A percentile compares a stretch with the other conserved stretches of the same genome.
Conservation (phyloP, 2,797 vertebrate genomes). For the Anniella stebbinsi region DNA sequence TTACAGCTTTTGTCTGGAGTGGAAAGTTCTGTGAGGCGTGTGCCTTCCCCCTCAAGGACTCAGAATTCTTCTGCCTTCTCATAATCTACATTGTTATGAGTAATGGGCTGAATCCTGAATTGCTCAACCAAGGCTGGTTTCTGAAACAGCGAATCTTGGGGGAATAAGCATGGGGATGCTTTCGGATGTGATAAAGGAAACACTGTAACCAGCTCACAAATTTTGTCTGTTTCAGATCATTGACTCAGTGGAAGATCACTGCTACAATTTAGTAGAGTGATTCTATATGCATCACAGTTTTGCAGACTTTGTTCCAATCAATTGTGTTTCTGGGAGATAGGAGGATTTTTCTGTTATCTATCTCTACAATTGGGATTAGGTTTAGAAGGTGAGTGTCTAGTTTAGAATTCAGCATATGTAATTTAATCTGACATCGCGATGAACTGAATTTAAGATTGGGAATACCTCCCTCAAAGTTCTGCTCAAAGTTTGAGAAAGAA, state of each 20-base stretch:
- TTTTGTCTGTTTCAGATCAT: not conserved
- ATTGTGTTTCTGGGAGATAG: not conserved
- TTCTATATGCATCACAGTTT: not conserved
- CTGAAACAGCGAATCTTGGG: not conserved
- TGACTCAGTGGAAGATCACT: not conserved
- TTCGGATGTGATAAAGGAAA: slow-evolving; percentile 7
- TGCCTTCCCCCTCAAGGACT: slow-evolving; percentile 56
- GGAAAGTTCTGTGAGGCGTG: slow-evolving; percentile 48
- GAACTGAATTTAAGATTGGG: too few relatives aligned
- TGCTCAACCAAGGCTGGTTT: fast-evolving
- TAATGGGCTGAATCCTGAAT: not conserved
- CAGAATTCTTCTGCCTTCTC: not conserved
- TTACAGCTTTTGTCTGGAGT: slow-evolving; percentile 54
- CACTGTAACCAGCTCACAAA: not conserved
- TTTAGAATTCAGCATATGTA: not conserved
- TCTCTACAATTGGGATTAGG: not conserved
- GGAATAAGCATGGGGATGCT: not conserved
- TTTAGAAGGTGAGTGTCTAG: not conserved
- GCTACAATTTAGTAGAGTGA: not conserved
- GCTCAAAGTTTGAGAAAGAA: too few relatives aligned
- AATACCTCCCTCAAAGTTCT: too few relatives aligned
- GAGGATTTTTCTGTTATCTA: not conserved
- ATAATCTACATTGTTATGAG: not conserved
- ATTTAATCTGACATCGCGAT: not conserved
- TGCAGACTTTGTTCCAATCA: not conserved